phyloP scores from a whole-genome alignment of 1,140 invertebrate species.

The Drosophila erecta region DNA sequence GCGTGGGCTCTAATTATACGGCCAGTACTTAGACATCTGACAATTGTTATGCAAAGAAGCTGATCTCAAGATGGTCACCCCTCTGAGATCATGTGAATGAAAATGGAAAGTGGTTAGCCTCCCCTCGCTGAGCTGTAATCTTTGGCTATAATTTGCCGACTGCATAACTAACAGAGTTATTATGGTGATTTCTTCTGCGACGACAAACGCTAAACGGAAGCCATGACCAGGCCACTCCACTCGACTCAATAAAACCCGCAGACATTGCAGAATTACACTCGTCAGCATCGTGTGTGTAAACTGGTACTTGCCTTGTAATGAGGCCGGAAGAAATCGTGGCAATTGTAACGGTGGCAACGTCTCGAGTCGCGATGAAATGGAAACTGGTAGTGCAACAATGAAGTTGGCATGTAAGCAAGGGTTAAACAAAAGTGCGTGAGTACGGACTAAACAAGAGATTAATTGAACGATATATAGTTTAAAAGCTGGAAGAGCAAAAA shows the following conservation, averaged over 20 bases:
- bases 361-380: constrained; percentile 37
- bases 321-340: constrained; percentile 69
- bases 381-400: constrained; percentile 18
- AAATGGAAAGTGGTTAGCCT: constrained; percentile 69
- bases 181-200: constrained; percentile 43
- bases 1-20: constrained; percentile 61
- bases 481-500: not conserved
- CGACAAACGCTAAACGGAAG: constrained; percentile 47
- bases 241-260: not conserved
- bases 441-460: no score
- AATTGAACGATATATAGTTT: no score
- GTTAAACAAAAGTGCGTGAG: constrained; percentile 5
- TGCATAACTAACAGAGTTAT: constrained; percentile 59
- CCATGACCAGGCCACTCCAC: constrained; percentile 38
- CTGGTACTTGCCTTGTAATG: constrained; percentile 47
- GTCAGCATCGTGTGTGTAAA: constrained; percentile 20
- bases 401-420: constrained; percentile 11
- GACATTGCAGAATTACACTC: constrained; percentile 67
- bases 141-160: constrained; percentile 38
- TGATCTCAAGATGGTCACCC: constrained; percentile 36
- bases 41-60: constrained; percentile 75
- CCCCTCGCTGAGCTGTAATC: constrained; percentile 8
- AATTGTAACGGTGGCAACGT: constrained; percentile 20
- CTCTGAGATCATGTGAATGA: constrained; percentile 55
- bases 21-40: constrained; percentile 35